Base-by-base conservation (phyloP, 2,797 vertebrate genomes). In the Mormyrus hasselquistii region DNA sequence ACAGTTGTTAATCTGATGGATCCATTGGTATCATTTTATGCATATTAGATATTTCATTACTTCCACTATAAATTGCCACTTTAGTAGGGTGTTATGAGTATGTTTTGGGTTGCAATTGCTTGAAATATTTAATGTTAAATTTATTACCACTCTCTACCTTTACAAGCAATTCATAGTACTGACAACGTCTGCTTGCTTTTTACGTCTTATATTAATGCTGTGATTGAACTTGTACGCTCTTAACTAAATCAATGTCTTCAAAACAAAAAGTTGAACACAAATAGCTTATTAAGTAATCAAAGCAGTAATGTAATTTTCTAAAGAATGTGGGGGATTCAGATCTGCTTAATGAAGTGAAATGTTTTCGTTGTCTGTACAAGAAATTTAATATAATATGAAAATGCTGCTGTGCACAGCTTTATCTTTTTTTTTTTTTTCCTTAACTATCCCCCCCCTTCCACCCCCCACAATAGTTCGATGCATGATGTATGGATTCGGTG, bases 401-500 rank as follows among this genome's bases (percentile, higher is more conserved):
- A 76, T 41, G 34, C 34, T 41, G 69, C 22, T 19, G 25, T 29
- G 25, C 82, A 84, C 57, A 19, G 57, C 9, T 10, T 79, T 34
- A 49, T 76, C 9, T 34, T 76, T 22, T 16, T 86, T 49, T 49
- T 84, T 62, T 29, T 29, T 29, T 29, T 29, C 25, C 49, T 65
- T 79, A 50, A 53, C 34, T 16, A 50, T 62, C n/a, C 22, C 7
- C n/a, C 53, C 86, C 29, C 22, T 38, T 6, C 41, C 69, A 50
- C 65, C 1, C 12, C 12, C 12, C 12, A 22, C 34, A 90, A 79
- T 92, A 97, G 96, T 99, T 19, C 96, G 98, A 1, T 99, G 98
- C 89, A 99, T 99, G 98, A 99, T 99, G 98, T 99, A 99, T 91
- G 98, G 98, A 0, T 99, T 99, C 0, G 98, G 98, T 3, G 98